These are phyloP conservation scores for Ranitomeya imitator DNA, from an alignment of 2,113 vertebrate species.

Conservation along the genomic window DNA sequence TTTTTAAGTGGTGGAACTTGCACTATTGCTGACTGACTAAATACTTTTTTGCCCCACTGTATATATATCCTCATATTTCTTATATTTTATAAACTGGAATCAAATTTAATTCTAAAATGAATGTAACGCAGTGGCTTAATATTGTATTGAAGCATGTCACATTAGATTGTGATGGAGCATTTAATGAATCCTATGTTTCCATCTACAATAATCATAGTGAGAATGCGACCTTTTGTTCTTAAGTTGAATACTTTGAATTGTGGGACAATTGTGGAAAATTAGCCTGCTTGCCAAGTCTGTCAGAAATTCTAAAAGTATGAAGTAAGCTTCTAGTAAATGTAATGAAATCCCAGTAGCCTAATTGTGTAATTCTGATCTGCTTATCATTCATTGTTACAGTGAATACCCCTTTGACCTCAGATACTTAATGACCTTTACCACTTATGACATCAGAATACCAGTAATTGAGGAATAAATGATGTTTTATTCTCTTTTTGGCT, in stretches of 20 bases:
- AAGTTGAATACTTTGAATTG: slow-evolving; percentile 32
- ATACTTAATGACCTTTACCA: slow-evolving; percentile 29
- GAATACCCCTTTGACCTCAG: slow-evolving; percentile 41
- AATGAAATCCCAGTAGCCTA: slow-evolving; percentile 34
- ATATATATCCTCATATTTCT: no score
- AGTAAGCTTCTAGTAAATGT: slow-evolving; percentile 32
- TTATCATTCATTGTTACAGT: slow-evolving; percentile 30
- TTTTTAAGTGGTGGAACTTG: no score
- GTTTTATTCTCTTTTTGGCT: not conserved
- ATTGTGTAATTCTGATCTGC: slow-evolving; percentile 29
- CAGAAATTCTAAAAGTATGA: slow-evolving; percentile 30
- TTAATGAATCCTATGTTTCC: not conserved
- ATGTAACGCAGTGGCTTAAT: no score
- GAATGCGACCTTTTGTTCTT: slow-evolving; percentile 54
- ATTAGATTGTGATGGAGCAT: no score
- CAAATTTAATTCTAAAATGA: no score
- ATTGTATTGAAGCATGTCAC: no score
- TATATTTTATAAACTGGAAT: no score
- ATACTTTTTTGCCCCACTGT: no score
- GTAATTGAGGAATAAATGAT: not conserved
- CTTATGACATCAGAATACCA: slow-evolving; percentile 21
- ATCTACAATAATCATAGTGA: not conserved
- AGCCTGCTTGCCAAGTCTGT: slow-evolving; percentile 22
- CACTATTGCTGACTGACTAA: no score
- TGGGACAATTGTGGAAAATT: slow-evolving; percentile 46